Conservation (phyloP, 2,888 invertebrate species). For the Pammene aurita region DNA sequence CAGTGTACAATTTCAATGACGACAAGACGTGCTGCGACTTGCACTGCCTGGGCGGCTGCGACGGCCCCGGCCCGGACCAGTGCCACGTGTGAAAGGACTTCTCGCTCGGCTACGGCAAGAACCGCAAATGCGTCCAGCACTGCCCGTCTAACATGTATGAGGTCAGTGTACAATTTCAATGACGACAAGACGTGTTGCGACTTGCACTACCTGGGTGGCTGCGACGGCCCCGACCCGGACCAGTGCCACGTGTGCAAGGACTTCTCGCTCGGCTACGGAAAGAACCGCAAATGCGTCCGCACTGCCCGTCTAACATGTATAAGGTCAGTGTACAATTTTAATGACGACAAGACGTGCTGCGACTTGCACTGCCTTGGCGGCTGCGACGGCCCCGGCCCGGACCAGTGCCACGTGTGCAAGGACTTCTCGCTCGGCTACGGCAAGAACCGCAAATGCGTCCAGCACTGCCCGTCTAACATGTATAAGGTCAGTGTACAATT, state of each 20-base stretch:
- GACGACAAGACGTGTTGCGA: constrained; percentile 87
- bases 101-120: constrained; percentile 81
- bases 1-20: constrained; percentile 43
- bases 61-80: constrained; percentile 79
- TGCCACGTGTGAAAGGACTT: constrained; percentile 94
- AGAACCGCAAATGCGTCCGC: constrained; percentile 83
- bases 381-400: constrained; percentile 85
- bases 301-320: constrained; percentile 85
- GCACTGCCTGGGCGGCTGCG: constrained; percentile 94
- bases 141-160: constrained; percentile 85
- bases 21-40: constrained; percentile 87
- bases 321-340: constrained; percentile 58
- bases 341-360: constrained; percentile 85
- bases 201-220: constrained; percentile 93
- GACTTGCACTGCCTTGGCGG: constrained; percentile 92
- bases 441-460: constrained; percentile 83
- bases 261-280: constrained; percentile 84
- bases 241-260: constrained; percentile 93
- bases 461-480: constrained; percentile 85
- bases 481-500: constrained; percentile 65
- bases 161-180: constrained; percentile 55
- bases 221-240: constrained; percentile 83
- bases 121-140: constrained; percentile 84
- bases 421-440: constrained; percentile 86
- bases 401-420: constrained; percentile 92